phyloP scores from a whole-genome alignment of 1,140 invertebrate genomes.

The Saccostrea glomerata region DNA sequence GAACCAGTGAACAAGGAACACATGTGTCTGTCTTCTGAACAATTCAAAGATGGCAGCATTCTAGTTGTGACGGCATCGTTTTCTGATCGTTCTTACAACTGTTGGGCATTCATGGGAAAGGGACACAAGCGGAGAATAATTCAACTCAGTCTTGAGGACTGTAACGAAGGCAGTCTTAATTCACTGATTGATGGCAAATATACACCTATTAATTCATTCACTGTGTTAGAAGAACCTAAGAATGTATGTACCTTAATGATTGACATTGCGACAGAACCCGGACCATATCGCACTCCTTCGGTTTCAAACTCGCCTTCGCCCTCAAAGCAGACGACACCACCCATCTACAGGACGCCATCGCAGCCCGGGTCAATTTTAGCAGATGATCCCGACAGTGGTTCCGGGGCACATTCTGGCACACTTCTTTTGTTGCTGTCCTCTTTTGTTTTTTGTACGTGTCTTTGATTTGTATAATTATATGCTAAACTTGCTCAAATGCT shows the following conservation, averaged over 20 bases:
- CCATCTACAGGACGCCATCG: neutral
- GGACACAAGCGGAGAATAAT: constrained; percentile 33
- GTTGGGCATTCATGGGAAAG: constrained; percentile 41
- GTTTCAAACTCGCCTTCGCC: neutral
- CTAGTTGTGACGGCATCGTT: constrained; percentile 42
- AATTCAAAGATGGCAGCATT: constrained; percentile 38
- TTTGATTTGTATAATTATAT: neutral
- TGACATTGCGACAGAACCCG: neutral
- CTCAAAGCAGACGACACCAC: neutral
- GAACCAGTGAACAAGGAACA: neutral
- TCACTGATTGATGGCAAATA: neutral
- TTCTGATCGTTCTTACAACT: neutral
- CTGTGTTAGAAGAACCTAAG: neutral
- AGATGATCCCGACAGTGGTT: neutral
- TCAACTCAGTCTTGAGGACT: constrained; percentile 9
- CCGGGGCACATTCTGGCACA: neutral
- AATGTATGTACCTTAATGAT: neutral
- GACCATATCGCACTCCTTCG: neutral
- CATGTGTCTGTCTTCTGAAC: constrained; percentile 44
- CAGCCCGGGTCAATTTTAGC: neutral
- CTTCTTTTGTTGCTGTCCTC: neutral
- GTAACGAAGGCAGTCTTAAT: constrained; percentile 4
- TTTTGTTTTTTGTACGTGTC: neutral
- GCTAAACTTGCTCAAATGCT: constrained; percentile 7
- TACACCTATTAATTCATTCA: neutral